Evolutionary conservation across 2,888 invertebrate species (phyloP).

Genomic region (Agonopterix arenella): DNA sequence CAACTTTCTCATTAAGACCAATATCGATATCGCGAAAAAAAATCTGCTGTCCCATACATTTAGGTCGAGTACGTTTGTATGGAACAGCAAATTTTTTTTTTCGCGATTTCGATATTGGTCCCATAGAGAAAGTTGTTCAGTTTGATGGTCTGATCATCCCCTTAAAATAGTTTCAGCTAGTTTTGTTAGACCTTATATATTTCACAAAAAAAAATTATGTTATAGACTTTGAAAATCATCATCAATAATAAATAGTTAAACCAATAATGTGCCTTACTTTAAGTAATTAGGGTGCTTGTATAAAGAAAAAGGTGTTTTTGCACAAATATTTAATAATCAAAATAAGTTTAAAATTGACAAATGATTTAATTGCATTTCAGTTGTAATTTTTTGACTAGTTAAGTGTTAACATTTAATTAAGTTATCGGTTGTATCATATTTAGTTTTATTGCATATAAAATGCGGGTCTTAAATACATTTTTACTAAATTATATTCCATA

Average conservation of each 20-base stretch:
- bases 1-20: too few relatives aligned
- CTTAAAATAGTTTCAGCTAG: too few relatives aligned
- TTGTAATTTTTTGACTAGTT: constrained; percentile 1
- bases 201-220: too few relatives aligned
- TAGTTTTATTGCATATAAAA: constrained; percentile 40
- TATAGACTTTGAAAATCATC: too few relatives aligned
- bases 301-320: constrained; percentile 16
- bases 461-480: constrained; percentile 59
- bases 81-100: too few relatives aligned
- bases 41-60: too few relatives aligned
- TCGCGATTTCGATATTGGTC: too few relatives aligned
- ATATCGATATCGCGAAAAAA: too few relatives aligned
- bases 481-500: constrained; percentile 58
- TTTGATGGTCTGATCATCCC: too few relatives aligned
- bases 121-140: too few relatives aligned
- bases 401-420: constrained; percentile 16
- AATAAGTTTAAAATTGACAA: constrained; percentile 11
- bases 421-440: constrained; percentile 23
- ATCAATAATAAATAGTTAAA: neutral
- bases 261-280: constrained; percentile 34
- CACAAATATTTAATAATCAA: constrained; percentile 21
- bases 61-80: too few relatives aligned
- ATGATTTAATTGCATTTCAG: constrained; percentile 13
- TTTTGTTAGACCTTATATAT: too few relatives aligned
- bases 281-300: constrained; percentile 32